Conservation (phyloP, 1,140 invertebrate species). For the Augochlora pura region DNA sequence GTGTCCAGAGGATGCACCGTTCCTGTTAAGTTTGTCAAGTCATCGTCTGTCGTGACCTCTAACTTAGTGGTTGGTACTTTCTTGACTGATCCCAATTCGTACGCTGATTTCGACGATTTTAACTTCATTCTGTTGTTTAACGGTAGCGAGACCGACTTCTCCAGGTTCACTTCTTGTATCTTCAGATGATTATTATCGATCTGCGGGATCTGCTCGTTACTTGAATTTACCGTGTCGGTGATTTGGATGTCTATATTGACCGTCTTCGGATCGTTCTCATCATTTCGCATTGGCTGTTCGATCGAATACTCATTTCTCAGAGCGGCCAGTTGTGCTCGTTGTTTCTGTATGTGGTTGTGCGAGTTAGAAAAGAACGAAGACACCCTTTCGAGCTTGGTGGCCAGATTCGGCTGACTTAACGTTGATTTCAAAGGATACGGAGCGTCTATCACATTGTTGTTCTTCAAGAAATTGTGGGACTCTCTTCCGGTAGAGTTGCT, state of each 20-base stretch:
- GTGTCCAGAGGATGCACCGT: constrained; percentile 82
- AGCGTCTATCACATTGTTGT: constrained; percentile 61
- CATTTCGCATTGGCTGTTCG: constrained; percentile 55
- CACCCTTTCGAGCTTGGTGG: constrained; percentile 76
- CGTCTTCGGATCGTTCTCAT: constrained; percentile 76
- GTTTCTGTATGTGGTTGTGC: constrained; percentile 84
- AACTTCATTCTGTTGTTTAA: constrained; percentile 75
- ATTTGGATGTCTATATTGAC: constrained; percentile 78
- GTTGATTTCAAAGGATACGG: constrained; percentile 77
- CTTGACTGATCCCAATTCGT: constrained; percentile 80
- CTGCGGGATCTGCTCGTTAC: constrained; percentile 45
- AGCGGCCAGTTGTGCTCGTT: constrained; percentile 73
- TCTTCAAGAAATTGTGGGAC: constrained; percentile 66
- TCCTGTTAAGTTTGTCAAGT: constrained; percentile 66
- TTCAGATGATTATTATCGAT: constrained; percentile 64
- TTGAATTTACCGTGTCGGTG: constrained; percentile 68
- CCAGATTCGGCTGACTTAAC: constrained; percentile 79
- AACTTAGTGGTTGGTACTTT: constrained; percentile 79
- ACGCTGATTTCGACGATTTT: constrained; percentile 79
- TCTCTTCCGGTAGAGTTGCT: constrained; percentile 75
- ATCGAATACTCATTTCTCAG: constrained; percentile 64
- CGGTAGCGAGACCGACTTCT: constrained; percentile 75
- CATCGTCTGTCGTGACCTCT: constrained; percentile 73
- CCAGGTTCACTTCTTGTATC: constrained; percentile 62
- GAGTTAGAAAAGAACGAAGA: constrained; percentile 84